Percentiles rank a stretch among this genome's conserved stretches.
These are phyloP conservation scores for Grammomys dolichurus DNA, from an alignment of 2,113 vertebrate species.

Conservation along the genomic window DNA sequence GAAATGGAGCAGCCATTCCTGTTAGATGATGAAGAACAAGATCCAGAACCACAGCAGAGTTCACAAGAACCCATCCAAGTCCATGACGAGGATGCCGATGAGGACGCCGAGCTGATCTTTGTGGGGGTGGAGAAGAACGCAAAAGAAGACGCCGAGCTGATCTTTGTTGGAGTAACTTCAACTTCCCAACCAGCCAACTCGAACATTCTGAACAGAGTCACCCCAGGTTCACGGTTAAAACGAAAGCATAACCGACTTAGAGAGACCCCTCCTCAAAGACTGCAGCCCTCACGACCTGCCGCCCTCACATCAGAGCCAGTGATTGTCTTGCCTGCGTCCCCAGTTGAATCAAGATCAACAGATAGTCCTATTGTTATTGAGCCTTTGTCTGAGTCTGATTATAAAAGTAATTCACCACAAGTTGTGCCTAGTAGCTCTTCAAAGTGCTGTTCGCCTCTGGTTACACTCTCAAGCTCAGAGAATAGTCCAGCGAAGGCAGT, in stretches of 20 bases:
- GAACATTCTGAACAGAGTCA: slow-evolving; percentile 79
- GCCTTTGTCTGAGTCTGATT: slow-evolving; percentile 62
- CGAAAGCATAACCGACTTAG: slow-evolving; percentile 60
- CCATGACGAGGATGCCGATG: slow-evolving; percentile 53
- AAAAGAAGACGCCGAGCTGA: slow-evolving; percentile 75
- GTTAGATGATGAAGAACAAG: slow-evolving; percentile 16
- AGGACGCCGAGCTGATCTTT: slow-evolving; percentile 76
- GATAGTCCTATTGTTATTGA: slow-evolving; percentile 79
- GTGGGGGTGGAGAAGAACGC: slow-evolving; percentile 73
- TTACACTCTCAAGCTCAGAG: slow-evolving; percentile 25
- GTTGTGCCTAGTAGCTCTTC: slow-evolving; percentile 67
- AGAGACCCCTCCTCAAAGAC: not conserved
- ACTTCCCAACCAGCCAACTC: slow-evolving; percentile 74
- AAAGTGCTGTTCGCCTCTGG: slow-evolving; percentile 51
- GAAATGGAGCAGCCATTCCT: slow-evolving; percentile 69
- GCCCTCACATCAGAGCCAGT: not conserved
- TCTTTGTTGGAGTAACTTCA: slow-evolving; percentile 78
- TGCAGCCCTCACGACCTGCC: not conserved
- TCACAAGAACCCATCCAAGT: slow-evolving; percentile 13
- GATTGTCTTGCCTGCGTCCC: not conserved
- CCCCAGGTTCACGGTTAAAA: slow-evolving; percentile 75
- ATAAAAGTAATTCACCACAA: slow-evolving; percentile 55
- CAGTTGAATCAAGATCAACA: slow-evolving; percentile 66
- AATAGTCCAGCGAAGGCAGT: slow-evolving; percentile 25
- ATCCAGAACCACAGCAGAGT: slow-evolving; percentile 33